Conservation (phyloP, 2,888 invertebrate species). For the Crematogaster levior region DNA sequence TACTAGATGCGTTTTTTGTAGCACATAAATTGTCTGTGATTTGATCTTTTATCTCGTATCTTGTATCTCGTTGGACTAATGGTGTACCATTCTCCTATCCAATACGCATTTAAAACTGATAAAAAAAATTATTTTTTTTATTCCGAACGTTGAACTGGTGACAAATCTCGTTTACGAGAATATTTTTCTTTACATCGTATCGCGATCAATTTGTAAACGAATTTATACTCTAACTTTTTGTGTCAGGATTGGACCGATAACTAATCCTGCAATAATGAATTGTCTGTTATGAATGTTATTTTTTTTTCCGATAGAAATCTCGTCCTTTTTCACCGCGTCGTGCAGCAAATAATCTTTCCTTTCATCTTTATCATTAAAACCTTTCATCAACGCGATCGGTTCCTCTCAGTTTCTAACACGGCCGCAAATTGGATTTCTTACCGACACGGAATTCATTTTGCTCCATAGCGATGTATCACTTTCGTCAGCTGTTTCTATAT, state of each 20-base stretch:
- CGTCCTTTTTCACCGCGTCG: not conserved
- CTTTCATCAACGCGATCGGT: constrained; percentile 37
- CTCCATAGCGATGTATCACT: not conserved
- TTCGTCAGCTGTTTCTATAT: constrained; percentile 12
- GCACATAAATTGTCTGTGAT: constrained; percentile 22
- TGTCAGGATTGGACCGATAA: not conserved
- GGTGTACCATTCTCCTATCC: not conserved
- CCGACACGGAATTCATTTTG: constrained; percentile 29
- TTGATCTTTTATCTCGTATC: constrained; percentile 39
- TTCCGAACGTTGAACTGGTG: not conserved
- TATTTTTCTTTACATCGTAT: not conserved
- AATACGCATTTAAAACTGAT: not conserved
- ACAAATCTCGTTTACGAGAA: constrained; percentile 30
- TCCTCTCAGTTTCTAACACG: constrained; percentile 14
- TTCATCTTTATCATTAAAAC: constrained; percentile 25
- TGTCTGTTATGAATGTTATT: not conserved
- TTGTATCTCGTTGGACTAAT: not conserved
- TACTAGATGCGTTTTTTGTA: not conserved
- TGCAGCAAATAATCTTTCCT: not conserved
- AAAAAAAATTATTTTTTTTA: constrained; percentile 21
- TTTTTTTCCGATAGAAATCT: not conserved
- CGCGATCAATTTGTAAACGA: not conserved
- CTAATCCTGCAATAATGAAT: constrained; percentile 29
- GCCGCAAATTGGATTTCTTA: constrained; percentile 48
- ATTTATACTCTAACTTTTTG: not conserved